Conservation (phyloP, 2,888 invertebrate species). For the Pseudoips prasinana region DNA sequence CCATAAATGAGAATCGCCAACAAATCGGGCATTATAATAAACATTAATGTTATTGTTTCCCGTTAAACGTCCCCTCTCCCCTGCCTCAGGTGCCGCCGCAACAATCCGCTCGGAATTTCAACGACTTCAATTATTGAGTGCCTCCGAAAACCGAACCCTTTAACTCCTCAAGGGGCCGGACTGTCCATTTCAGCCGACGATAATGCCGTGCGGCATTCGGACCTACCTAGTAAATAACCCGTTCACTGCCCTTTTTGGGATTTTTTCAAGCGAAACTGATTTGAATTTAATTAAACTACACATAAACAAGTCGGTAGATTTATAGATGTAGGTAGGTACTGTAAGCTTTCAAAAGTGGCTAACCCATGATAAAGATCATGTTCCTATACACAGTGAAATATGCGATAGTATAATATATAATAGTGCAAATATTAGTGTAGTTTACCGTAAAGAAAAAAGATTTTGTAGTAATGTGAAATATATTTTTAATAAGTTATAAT, state of each 20-base stretch:
- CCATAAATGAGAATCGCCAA: slow-evolving; percentile 74
- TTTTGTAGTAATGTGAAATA: too few species aligned
- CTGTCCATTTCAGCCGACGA: slow-evolving; percentile 71
- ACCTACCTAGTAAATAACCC: slow-evolving; percentile 59
- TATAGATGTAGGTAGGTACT: too few species aligned
- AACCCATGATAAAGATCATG: too few species aligned
- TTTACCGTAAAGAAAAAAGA: too few species aligned
- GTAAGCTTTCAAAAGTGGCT: too few species aligned
- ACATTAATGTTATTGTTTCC: slow-evolving; percentile 76
- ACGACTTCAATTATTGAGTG: slow-evolving; percentile 81
- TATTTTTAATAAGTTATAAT: too few species aligned
- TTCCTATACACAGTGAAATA: too few species aligned
- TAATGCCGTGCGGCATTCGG: slow-evolving; percentile 63
- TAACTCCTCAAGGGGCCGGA: slow-evolving; percentile 72
- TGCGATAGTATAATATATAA: too few species aligned
- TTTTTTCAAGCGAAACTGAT: slow-evolving; percentile 36
- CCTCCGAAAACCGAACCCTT: slow-evolving; percentile 73
- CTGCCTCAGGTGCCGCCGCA: slow-evolving; percentile 64
- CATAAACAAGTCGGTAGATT: background rate
- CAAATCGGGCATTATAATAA: slow-evolving; percentile 79
- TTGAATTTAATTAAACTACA: slow-evolving; percentile 47
- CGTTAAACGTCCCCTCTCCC: slow-evolving; percentile 51
- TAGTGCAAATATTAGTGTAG: too few species aligned
- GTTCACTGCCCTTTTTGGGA: slow-evolving; percentile 49
- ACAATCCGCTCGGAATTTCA: slow-evolving; percentile 76